These are phyloP conservation scores for Chlorops oryzae DNA, from an alignment of 1,140 invertebrate genomes.

Conservation along the genomic window DNA sequence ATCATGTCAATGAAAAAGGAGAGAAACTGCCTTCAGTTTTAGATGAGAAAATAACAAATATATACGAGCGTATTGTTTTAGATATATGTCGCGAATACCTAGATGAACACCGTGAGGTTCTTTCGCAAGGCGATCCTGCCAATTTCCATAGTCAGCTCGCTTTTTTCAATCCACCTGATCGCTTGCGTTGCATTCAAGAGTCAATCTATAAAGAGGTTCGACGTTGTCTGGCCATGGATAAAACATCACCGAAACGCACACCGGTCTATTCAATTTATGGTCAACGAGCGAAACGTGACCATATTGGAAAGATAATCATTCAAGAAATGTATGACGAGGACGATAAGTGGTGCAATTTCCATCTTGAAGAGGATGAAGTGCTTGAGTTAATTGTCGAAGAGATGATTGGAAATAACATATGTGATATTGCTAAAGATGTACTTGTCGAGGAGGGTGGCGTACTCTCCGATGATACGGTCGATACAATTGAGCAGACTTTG, in stretches of 20 bases:
- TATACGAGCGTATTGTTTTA: slow-evolving; percentile 27
- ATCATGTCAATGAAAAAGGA: slow-evolving; percentile 12
- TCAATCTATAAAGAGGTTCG: slow-evolving; percentile 18
- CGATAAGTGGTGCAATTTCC: slow-evolving; percentile 23
- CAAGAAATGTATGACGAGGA: slow-evolving; percentile 26
- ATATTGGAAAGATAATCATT: slow-evolving; percentile 22
- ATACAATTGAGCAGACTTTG: too few relatives aligned
- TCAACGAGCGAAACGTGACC: slow-evolving; percentile 20
- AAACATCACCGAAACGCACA: slow-evolving; percentile 8
- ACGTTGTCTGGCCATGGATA: slow-evolving; percentile 17
- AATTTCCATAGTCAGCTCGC: slow-evolving; percentile 19
- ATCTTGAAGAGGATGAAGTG: slow-evolving; percentile 24
- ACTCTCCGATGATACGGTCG: too few relatives aligned
- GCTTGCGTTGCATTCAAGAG: slow-evolving; percentile 20
- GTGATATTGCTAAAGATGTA: slow-evolving; percentile 10
- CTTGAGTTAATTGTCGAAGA: slow-evolving; percentile 18
- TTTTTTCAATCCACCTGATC: slow-evolving; percentile 24
- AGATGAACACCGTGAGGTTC: slow-evolving; percentile 14
- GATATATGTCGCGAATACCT: slow-evolving; percentile 28
- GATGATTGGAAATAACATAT: slow-evolving; percentile 13
- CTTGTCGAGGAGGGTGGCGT: slow-evolving; percentile 12
- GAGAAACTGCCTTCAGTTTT: slow-evolving; percentile 18
- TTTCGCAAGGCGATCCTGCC: slow-evolving; percentile 10
- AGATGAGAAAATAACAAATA: slow-evolving; percentile 28
- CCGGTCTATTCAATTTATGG: slow-evolving; percentile 19